phyloP scores from a whole-genome alignment of 2,888 invertebrate genomes.

The Cryptus viduatorius region DNA sequence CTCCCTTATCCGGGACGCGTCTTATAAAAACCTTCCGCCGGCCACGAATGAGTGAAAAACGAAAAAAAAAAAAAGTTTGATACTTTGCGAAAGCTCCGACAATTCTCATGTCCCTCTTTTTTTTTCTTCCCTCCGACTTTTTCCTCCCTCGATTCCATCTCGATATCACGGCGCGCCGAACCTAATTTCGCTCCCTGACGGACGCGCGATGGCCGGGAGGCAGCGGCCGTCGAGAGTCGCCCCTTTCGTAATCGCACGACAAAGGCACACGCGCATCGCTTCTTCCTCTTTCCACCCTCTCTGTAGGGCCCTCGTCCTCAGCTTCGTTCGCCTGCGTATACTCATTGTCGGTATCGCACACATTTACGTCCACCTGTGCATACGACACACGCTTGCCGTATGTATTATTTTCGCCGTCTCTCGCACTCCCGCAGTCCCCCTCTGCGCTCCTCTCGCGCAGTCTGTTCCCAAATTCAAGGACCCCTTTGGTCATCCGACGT shows the following conservation, averaged over 20 bases:
- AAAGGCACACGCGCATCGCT: constrained; percentile 72
- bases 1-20: not conserved
- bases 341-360: constrained; percentile 25
- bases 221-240: constrained; percentile 55
- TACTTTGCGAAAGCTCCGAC: constrained; percentile 49
- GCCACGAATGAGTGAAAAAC: constrained; percentile 17
- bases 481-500: constrained; percentile 58
- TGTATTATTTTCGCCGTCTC: constrained; percentile 61
- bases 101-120: constrained; percentile 36
- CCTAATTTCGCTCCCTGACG: constrained; percentile 75
- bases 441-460: constrained; percentile 7
- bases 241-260: constrained; percentile 78
- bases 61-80: constrained; percentile 43
- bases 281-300: constrained; percentile 10
- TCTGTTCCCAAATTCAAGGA: constrained; percentile 31
- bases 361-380: constrained; percentile 14
- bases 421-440: constrained; percentile 47
- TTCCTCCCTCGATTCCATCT: constrained; percentile 68
- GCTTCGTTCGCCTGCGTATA: not conserved
- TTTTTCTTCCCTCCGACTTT: constrained; percentile 50
- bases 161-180: constrained; percentile 77
- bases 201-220: constrained; percentile 58
- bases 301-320: constrained; percentile 3
- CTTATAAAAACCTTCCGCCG: not conserved
- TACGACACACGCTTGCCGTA: not conserved